These are phyloP conservation scores for Sebastes dallii DNA, from an alignment of 2,797 vertebrate species.

Conservation along the genomic window DNA sequence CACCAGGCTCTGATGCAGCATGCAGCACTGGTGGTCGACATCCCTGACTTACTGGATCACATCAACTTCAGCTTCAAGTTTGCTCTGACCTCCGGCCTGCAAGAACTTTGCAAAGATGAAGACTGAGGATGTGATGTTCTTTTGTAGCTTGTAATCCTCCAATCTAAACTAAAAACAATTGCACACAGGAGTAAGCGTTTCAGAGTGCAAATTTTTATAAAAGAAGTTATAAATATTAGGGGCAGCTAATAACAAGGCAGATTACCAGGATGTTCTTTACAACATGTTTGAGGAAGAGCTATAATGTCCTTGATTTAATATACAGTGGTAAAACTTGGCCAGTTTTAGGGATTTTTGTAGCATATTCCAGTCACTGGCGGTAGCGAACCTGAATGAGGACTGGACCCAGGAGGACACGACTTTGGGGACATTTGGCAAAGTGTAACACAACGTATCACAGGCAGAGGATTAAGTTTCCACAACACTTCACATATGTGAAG, in stretches of 20 bases:
- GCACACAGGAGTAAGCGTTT: neutral
- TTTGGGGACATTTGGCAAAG: conserved; percentile 56
- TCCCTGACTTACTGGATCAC: conserved; percentile 59
- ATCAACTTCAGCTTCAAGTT: conserved; percentile 47
- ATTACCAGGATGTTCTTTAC: neutral
- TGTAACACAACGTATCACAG: conserved; percentile 39
- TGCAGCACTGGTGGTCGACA: conserved; percentile 51
- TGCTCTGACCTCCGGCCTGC: conserved; percentile 32
- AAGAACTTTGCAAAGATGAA: conserved; percentile 33
- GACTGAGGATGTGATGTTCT: neutral
- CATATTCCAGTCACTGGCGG: conserved; percentile 32
- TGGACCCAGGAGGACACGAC: conserved; percentile 52
- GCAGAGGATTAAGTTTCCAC: conserved; percentile 22
- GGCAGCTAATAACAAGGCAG: neutral
- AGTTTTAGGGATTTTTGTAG: conserved; percentile 1
- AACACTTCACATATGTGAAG: conserved; percentile 26
- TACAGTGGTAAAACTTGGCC: conserved; percentile 2
- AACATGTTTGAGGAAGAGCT: neutral
- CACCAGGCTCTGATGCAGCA: conserved; percentile 44
- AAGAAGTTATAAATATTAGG: neutral
- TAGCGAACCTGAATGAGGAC: conserved; percentile 54
- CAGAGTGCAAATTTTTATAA: neutral
- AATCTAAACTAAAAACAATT: neutral
- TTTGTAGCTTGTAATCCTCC: neutral
- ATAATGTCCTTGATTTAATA: conserved; percentile 7